Evolutionary conservation across 2,797 vertebrate species (phyloP).

Genomic region (Chloroceryle inda): DNA sequence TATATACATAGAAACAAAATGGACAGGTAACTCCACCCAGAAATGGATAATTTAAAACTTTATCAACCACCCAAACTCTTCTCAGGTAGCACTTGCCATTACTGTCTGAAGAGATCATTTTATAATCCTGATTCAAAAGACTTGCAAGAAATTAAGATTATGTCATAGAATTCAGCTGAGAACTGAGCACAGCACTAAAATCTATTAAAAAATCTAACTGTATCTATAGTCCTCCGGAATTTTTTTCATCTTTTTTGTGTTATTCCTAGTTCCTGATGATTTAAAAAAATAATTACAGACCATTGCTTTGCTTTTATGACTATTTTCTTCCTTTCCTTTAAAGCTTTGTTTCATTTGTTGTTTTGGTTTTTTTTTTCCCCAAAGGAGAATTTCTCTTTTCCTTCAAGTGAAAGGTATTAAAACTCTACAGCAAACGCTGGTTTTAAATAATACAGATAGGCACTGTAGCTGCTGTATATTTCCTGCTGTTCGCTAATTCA

Average conservation of each 20-base stretch:
- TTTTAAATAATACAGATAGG: background rate
- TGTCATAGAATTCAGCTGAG: background rate
- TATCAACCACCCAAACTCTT: background rate
- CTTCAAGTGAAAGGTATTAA: background rate
- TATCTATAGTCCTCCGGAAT: accelerated
- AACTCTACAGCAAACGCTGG: background rate
- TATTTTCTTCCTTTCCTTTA: background rate
- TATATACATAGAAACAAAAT: background rate
- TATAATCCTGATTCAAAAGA: background rate
- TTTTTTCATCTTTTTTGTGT: background rate
- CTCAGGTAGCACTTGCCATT: background rate
- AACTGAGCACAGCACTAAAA: background rate
- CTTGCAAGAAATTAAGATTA: background rate
- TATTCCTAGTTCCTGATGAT: background rate
- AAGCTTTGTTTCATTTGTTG: too few relatives aligned
- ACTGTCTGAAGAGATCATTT: background rate
- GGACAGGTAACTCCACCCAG: background rate
- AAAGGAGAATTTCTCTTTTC: background rate
- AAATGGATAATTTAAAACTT: background rate
- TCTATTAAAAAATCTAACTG: background rate
- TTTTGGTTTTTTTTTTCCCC: background rate
- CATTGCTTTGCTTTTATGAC: background rate
- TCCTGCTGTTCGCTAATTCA: background rate
- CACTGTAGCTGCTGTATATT: background rate
- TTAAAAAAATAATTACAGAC: background rate